A percentile compares a stretch with the other conserved stretches of the same genome.
Conservation (phyloP, 2,888 invertebrate genomes). For the Ochropleura plecta region DNA sequence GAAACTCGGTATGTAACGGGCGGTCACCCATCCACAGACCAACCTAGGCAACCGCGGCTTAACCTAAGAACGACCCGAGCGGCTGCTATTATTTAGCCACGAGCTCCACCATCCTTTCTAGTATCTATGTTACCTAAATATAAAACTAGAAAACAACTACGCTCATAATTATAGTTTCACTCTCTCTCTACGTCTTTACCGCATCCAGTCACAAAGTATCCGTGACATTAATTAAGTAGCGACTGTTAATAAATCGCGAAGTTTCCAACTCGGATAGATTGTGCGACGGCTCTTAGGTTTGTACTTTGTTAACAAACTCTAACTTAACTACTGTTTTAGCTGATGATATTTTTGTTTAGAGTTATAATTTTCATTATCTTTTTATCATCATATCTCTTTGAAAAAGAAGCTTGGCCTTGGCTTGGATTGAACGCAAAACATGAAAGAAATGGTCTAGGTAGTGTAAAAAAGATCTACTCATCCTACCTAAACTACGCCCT, state of each 20-base stretch:
- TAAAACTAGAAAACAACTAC: not conserved
- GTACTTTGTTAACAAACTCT: slow-evolving; percentile 46
- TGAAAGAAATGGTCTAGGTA: no score
- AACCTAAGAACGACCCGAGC: no score
- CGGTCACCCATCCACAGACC: no score
- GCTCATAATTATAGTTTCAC: not conserved
- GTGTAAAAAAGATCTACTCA: no score
- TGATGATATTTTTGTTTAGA: not conserved
- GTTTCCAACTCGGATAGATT: slow-evolving; percentile 61
- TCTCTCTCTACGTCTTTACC: slow-evolving; percentile 2
- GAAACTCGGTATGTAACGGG: no score
- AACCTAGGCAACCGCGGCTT: no score
- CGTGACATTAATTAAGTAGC: slow-evolving; percentile 67
- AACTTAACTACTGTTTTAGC: slow-evolving; percentile 25
- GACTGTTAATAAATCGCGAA: slow-evolving; percentile 72
- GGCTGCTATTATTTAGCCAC: no score
- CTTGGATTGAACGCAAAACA: no score
- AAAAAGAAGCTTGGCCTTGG: no score
- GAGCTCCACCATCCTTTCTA: not conserved
- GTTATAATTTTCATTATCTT: not conserved
- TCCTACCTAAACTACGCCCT: no score
- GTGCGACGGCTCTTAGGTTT: slow-evolving; percentile 45
- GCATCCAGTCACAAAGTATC: slow-evolving; percentile 52
- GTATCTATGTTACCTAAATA: not conserved
- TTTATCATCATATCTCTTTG: not conserved